These are phyloP conservation scores for Prorops nasuta DNA, from an alignment of 1,140 invertebrate genomes.

Conservation along the genomic window DNA sequence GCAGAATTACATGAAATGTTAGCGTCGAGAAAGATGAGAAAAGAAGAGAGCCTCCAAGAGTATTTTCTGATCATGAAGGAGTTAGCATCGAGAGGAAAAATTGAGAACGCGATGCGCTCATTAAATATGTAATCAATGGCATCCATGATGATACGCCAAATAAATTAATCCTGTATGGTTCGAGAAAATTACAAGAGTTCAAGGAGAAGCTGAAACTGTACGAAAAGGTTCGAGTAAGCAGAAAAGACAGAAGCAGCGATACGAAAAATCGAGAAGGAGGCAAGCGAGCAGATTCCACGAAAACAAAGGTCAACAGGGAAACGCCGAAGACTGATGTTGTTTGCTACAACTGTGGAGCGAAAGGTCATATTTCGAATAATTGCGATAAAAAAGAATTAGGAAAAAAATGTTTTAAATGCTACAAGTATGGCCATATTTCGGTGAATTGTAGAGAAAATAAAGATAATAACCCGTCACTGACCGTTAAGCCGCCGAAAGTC, in stretches of 20 bases:
- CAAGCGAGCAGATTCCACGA: background rate
- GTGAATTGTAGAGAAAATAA: background rate
- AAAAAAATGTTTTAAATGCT: constrained; percentile 6
- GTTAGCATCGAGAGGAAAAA: constrained; percentile 23
- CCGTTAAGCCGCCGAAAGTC: background rate
- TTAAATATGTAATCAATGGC: constrained; percentile 28
- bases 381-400: constrained; percentile 3
- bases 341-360: constrained; percentile 6
- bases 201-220: constrained; percentile 17
- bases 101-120: constrained; percentile 27
- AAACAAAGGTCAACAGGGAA: too few relatives aligned
- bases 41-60: constrained; percentile 33
- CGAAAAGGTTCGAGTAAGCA: constrained; percentile 2
- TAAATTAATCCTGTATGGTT: constrained; percentile 16
- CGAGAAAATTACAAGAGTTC: constrained; percentile 14
- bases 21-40: constrained; percentile 19
- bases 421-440: background rate
- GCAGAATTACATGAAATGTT: constrained; percentile 31
- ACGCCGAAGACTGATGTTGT: too few relatives aligned
- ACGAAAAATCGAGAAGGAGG: background rate
- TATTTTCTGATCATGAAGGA: constrained; percentile 42
- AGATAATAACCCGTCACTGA: background rate
- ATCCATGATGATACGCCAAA: constrained; percentile 17
- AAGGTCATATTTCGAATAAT: constrained; percentile 1
- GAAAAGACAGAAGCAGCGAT: background rate